A percentile compares a stretch with the other conserved stretches of the same genome.
Conservation (phyloP, 2,888 invertebrate genomes). For the Drosophila kanekoi region DNA sequence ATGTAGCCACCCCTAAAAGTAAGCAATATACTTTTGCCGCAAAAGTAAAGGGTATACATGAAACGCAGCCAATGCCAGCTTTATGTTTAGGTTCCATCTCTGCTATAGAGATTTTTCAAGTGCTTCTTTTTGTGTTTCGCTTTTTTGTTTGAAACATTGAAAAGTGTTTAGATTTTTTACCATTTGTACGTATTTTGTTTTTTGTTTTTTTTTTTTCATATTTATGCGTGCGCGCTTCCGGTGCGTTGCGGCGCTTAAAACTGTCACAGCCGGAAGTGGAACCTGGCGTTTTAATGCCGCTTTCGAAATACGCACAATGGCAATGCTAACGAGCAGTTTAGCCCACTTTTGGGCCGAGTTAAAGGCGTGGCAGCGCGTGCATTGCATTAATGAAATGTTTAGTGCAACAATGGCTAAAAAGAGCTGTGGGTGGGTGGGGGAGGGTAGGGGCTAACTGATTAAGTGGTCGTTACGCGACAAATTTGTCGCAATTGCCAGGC, state of each 20-base stretch:
- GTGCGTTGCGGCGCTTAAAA: conserved; percentile 63
- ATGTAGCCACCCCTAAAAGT: neutral
- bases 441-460: conserved; percentile 30
- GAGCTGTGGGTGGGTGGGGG: neutral
- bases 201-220: conserved; percentile 19
- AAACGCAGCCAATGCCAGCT: neutral
- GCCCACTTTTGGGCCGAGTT: conserved; percentile 57
- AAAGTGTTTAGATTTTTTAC: conserved; percentile 48
- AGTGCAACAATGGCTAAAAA: conserved; percentile 12
- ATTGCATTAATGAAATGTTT: conserved; percentile 61
- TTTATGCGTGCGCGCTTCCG: conserved; percentile 62
- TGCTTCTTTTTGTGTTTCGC: conserved; percentile 24
- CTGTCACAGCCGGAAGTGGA: conserved; percentile 78
- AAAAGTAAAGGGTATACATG: conserved; percentile 19
- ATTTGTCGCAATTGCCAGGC: conserved; percentile 56
- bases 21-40: neutral
- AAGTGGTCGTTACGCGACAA: conserved; percentile 47
- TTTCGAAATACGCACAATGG: conserved; percentile 61
- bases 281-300: conserved; percentile 68
- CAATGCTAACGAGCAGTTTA: conserved; percentile 71
- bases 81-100: conserved; percentile 22
- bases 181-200: conserved; percentile 1
- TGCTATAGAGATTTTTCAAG: conserved; percentile 36
- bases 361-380: conserved; percentile 60
- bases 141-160: conserved; percentile 32